A percentile compares a stretch with the other conserved stretches of the same genome.
Evolutionary conservation across 2,113 vertebrate genomes (phyloP).

Genomic region (Vidua chalybeata): DNA sequence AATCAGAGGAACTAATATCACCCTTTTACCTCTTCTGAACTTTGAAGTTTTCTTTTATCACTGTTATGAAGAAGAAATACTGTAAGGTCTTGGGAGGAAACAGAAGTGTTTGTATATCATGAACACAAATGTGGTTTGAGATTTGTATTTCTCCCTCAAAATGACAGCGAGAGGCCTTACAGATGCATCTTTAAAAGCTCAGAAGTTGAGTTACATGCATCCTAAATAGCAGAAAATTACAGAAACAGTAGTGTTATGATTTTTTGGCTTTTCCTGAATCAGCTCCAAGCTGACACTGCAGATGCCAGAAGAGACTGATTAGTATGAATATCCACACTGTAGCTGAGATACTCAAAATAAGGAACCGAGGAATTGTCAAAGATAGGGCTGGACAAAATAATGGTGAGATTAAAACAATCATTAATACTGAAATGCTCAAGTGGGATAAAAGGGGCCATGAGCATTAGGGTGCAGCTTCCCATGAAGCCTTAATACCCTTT

Average conservation of each 20-base stretch:
- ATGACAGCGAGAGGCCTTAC: not conserved
- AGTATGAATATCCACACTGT: not conserved
- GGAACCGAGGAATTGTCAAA: not conserved
- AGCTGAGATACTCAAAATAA: not conserved
- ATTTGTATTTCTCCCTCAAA: not conserved
- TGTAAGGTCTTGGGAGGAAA: not conserved
- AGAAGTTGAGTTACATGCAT: not conserved
- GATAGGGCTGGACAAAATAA: not conserved
- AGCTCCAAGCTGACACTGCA: conserved; percentile 2
- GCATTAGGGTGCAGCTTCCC: not conserved
- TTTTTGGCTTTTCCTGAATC: not conserved
- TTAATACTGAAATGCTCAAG: not conserved
- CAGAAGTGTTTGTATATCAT: not conserved
- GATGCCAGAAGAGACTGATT: not conserved
- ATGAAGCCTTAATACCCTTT: not conserved
- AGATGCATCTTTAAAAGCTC: not conserved
- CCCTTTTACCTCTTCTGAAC: not conserved
- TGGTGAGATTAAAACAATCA: not conserved
- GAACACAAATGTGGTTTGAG: not conserved
- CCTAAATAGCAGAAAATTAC: not conserved
- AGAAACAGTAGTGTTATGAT: not conserved
- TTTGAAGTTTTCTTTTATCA: not conserved
- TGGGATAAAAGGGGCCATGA: not conserved
- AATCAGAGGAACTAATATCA: not conserved
- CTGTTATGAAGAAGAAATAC: not conserved